A percentile compares a stretch with the other conserved stretches of the same genome.
phyloP scores from a whole-genome alignment of 2,888 invertebrate genomes.

The Polydesmus complanatus region DNA sequence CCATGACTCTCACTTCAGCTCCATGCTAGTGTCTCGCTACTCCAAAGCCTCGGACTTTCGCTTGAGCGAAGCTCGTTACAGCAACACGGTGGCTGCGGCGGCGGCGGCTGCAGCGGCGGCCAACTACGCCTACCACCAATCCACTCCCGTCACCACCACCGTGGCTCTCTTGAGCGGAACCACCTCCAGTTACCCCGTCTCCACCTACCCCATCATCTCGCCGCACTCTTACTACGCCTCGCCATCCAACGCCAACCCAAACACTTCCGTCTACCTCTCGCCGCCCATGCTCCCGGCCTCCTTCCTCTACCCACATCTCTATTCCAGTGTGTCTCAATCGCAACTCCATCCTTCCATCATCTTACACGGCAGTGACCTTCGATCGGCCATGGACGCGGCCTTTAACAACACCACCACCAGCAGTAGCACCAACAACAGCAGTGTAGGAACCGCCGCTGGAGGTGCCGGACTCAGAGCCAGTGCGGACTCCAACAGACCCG shows the following conservation, averaged over 20 bases:
- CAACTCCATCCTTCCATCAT: slow-evolving; percentile 25
- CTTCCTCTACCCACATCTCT: slow-evolving; percentile 30
- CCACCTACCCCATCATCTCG: slow-evolving; percentile 8
- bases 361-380: slow-evolving; percentile 20
- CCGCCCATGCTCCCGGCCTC: slow-evolving; percentile 27
- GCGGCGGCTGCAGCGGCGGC: slow-evolving; percentile 13
- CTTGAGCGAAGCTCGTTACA: slow-evolving; percentile 17
- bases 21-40: slow-evolving; percentile 18
- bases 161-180: slow-evolving; percentile 6
- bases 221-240: slow-evolving; percentile 22
- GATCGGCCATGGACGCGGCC: slow-evolving; percentile 20
- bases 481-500: background rate
- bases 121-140: slow-evolving; percentile 17
- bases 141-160: slow-evolving; percentile 12
- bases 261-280: slow-evolving; percentile 24
- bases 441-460: background rate
- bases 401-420: background rate
- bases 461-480: too few species aligned
- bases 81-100: slow-evolving; percentile 20
- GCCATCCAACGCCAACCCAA: slow-evolving; percentile 21
- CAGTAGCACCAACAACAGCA: background rate
- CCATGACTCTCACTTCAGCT: slow-evolving; percentile 16
- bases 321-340: slow-evolving; percentile 24
- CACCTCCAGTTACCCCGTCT: background rate
- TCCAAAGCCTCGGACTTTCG: slow-evolving; percentile 14